Conservation (phyloP, 2,797 vertebrate species). For the Vultur gryphus region DNA sequence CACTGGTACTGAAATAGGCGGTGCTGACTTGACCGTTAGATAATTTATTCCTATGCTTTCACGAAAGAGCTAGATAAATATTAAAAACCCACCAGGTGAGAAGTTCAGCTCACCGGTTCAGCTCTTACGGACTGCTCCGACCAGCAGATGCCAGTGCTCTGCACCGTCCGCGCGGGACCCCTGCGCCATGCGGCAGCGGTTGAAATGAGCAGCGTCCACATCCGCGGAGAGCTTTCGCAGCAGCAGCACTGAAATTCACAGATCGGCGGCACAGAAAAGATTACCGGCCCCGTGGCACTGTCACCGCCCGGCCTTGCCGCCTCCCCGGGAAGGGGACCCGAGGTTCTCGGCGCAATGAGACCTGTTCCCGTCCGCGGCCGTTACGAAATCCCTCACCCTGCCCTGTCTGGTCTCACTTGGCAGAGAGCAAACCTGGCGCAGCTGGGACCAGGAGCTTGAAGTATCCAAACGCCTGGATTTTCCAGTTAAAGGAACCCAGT, state of each 20-base stretch:
- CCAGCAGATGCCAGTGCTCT: accelerated
- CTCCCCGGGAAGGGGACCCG: not conserved
- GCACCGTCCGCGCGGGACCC: accelerated
- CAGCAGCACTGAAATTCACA: not conserved
- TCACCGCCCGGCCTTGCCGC: not conserved
- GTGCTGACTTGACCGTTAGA: not conserved
- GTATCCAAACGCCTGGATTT: not conserved
- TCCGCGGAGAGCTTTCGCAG: not conserved
- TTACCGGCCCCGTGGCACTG: accelerated
- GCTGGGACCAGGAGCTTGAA: not conserved
- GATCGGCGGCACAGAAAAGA: accelerated
- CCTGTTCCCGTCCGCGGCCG: accelerated
- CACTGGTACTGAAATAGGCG: accelerated
- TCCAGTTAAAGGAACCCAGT: not conserved
- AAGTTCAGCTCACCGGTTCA: not conserved
- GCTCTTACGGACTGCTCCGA: not conserved
- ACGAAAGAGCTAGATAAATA: too few species aligned
- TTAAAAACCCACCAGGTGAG: not conserved
- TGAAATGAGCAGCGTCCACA: accelerated
- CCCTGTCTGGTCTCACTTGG: not conserved
- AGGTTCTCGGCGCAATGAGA: accelerated
- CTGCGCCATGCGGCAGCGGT: accelerated
- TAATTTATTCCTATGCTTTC: not conserved
- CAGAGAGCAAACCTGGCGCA: not conserved
- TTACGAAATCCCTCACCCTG: too few species aligned